These are phyloP conservation scores for Todiramphus chloris DNA, from an alignment of 2,113 vertebrate genomes.

Conservation along the genomic window DNA sequence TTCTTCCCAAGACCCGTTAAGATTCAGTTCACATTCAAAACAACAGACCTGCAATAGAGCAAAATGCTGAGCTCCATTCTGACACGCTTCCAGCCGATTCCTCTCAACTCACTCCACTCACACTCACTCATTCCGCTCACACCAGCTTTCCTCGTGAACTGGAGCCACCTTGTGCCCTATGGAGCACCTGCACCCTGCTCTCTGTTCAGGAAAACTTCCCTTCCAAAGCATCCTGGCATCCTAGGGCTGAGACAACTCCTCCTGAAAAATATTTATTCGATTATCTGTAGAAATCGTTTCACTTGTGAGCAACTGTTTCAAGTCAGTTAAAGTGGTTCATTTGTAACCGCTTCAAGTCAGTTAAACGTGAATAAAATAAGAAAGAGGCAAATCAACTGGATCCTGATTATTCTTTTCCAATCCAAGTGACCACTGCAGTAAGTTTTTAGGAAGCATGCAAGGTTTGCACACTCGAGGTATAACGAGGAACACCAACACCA, in stretches of 20 bases:
- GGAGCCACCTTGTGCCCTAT: constrained; percentile 77
- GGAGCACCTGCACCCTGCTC: constrained; percentile 49
- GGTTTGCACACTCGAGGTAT: neutral
- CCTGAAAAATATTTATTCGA: neutral
- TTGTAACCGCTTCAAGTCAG: neutral
- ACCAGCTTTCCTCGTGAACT: constrained; percentile 46
- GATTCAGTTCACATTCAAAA: neutral
- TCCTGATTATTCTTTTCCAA: neutral
- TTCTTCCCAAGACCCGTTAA: neutral
- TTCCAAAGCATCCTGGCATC: neutral
- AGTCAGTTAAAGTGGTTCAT: neutral
- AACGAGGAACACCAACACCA: neutral
- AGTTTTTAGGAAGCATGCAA: neutral
- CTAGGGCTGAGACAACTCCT: neutral
- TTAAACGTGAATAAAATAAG: neutral
- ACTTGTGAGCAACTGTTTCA: neutral
- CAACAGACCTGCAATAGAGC: neutral
- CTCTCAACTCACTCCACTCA: neutral
- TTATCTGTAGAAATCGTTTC: neutral
- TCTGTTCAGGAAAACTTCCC: accelerated
- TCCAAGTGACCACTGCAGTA: neutral
- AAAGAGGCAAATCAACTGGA: neutral
- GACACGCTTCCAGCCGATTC: neutral
- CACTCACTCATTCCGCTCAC: too few species aligned
- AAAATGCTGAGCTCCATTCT: neutral